These are phyloP conservation scores for Hedya salicella DNA, from an alignment of 2,888 invertebrate species.

Conservation along the genomic window DNA sequence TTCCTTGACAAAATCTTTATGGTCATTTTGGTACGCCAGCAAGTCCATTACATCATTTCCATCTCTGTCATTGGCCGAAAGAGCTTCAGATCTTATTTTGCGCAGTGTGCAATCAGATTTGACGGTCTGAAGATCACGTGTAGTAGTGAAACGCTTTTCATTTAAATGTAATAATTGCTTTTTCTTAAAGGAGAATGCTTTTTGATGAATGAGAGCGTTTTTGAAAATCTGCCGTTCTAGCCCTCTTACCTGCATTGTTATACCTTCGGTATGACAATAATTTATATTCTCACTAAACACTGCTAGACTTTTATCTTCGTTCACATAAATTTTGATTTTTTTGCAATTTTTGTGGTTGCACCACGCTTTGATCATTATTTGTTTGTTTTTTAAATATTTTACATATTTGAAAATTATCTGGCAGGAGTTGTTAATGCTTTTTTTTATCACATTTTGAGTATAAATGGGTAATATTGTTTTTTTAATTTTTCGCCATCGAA, in stretches of 20 bases:
- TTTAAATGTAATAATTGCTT: no score
- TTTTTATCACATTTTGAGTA: no score
- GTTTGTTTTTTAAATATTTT: slow-evolving; percentile 12
- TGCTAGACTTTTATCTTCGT: neutral
- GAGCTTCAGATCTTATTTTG: slow-evolving; percentile 7
- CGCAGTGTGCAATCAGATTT: slow-evolving; percentile 7
- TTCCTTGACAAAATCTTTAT: neutral
- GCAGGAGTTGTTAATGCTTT: slow-evolving; percentile 3
- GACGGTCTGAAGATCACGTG: neutral
- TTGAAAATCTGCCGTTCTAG: slow-evolving; percentile 3
- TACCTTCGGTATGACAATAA: neutral
- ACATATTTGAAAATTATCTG: no score
- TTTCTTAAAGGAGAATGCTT: neutral
- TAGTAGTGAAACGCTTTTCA: neutral
- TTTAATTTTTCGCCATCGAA: no score
- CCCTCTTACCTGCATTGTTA: slow-evolving; percentile 13
- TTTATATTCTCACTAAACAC: slow-evolving; percentile 1
- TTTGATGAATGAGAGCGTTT: neutral
- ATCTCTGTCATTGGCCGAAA: slow-evolving; percentile 4
- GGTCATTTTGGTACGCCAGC: neutral
- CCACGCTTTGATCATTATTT: slow-evolving; percentile 7
- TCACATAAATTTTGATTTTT: slow-evolving; percentile 7
- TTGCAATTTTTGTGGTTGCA: slow-evolving; percentile 21
- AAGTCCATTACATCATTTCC: slow-evolving; percentile 16
- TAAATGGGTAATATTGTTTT: no score